These are phyloP conservation scores for Toxotes chatareus DNA, from an alignment of 2,113 vertebrate genomes.

Conservation along the genomic window DNA sequence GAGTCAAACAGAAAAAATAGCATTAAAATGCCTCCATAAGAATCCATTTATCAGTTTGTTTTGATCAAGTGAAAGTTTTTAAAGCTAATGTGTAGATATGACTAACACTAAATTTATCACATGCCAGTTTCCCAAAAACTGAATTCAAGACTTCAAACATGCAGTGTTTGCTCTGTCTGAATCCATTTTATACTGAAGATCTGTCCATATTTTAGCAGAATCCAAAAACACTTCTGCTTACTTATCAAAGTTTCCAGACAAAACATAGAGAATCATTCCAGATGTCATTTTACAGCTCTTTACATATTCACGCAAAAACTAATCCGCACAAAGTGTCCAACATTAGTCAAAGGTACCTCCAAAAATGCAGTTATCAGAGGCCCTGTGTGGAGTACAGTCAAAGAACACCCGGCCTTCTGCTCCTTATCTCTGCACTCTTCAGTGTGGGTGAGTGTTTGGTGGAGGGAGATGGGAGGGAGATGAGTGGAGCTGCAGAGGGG, in stretches of 20 bases:
- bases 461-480: conserved; percentile 51
- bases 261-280: conserved; percentile 23
- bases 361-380: conserved; percentile 70
- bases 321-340: conserved; percentile 71
- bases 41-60: neutral
- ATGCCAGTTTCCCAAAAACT: neutral
- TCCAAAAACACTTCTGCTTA: neutral
- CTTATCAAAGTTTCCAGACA: conserved; percentile 25
- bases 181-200: neutral
- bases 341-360: conserved; percentile 66
- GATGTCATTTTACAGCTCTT: conserved; percentile 43
- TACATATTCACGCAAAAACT: conserved; percentile 59
- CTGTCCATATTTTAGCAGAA: neutral
- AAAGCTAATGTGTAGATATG: neutral
- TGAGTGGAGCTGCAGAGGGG: conserved; percentile 40
- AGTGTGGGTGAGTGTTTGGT: conserved; percentile 65
- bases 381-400: conserved; percentile 64
- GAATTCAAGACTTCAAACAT: conserved; percentile 5
- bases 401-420: conserved; percentile 61
- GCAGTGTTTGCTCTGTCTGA: neutral
- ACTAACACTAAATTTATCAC: neutral
- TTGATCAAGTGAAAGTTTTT: neutral
- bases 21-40: neutral
- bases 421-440: conserved; percentile 73
- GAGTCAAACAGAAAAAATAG: neutral